A percentile compares a stretch with the other conserved stretches of the same genome.
phyloP scores from a whole-genome alignment of 2,888 invertebrate genomes.

The Laspeyria flexula region DNA sequence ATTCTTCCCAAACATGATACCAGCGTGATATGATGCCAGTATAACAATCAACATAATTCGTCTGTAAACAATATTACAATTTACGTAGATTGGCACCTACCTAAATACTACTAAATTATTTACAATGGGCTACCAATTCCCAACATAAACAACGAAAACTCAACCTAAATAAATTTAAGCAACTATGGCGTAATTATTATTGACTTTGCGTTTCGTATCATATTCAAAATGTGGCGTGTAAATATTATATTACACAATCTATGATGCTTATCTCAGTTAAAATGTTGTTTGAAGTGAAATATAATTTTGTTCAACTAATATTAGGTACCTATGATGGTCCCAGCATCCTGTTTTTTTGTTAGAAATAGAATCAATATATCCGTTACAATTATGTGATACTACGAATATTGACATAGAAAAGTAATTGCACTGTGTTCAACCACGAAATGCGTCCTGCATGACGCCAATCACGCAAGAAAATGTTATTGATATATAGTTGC shows the following conservation, averaged over 20 bases:
- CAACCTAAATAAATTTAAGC: not conserved
- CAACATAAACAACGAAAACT: not conserved
- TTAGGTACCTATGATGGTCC: not conserved
- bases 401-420: too few relatives aligned
- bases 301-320: too few relatives aligned
- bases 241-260: slow-evolving; percentile 1
- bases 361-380: not conserved
- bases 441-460: too few relatives aligned
- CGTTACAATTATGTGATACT: too few relatives aligned
- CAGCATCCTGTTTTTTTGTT: not conserved
- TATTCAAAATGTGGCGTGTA: not conserved
- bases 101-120: not conserved
- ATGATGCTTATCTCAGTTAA: not conserved
- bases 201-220: not conserved
- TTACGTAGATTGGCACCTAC: not conserved
- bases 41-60: not conserved
- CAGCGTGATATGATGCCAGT: not conserved
- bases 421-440: too few relatives aligned
- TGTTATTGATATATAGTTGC: too few relatives aligned
- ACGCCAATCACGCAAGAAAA: too few relatives aligned
- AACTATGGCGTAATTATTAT: not conserved
- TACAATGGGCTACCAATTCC: not conserved
- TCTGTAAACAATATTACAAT: not conserved
- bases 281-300: too few relatives aligned
- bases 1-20: not conserved